Base-by-base conservation (phyloP, 2,888 invertebrate genomes). In the Nasonia oneida region DNA sequence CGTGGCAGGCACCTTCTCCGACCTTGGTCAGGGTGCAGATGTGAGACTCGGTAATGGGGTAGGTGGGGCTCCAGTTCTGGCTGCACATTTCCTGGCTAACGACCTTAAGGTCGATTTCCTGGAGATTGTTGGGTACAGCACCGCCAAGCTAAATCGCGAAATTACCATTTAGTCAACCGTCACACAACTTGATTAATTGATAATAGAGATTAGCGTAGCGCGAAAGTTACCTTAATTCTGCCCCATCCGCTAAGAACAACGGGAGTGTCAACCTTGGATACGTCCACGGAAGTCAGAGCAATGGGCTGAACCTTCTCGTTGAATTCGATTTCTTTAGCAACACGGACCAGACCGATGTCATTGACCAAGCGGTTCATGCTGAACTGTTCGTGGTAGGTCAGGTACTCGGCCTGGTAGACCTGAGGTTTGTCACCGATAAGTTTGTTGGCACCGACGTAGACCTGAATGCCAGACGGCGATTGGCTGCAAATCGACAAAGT, bases 1-100 rank as follows among this genome's bases (percentile, higher is more conserved):
- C 92, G 81, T 92, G 88, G 80, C 92, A 92, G 6, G 92, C 91
- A 57, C 92, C 92, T 89, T 92, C 90, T 50, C 92, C 92, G 37
- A 2, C 6, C 86, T 90, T 89, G 1, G 92, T 92, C 42, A 90
- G 87, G 18, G 91, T 91, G 79, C 92, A 92, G 39, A 92, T 89
- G 37, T 92, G 90, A 8, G 87, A 86, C 12, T 84, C 64, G 0
- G 80, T 86, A 8, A 91, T 86, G 14, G 23, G 6, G n/a, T 14
- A 15, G 5, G 18, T 18, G 74, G 39, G 14, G 0, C 5, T n/a
- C 14, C 15, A 14, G 2, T 2, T n/a, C 3, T 29, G 6, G 64
- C 82, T 85, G 61, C 61, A 42, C 33, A 75, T n/a, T 12, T 82
- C 78, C 5, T 76, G 53, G 12, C 92, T 90, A 37, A 84, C 73